These are phyloP conservation scores for Oryzias javanicus DNA, from an alignment of 2,113 vertebrate species.

Conservation along the genomic window DNA sequence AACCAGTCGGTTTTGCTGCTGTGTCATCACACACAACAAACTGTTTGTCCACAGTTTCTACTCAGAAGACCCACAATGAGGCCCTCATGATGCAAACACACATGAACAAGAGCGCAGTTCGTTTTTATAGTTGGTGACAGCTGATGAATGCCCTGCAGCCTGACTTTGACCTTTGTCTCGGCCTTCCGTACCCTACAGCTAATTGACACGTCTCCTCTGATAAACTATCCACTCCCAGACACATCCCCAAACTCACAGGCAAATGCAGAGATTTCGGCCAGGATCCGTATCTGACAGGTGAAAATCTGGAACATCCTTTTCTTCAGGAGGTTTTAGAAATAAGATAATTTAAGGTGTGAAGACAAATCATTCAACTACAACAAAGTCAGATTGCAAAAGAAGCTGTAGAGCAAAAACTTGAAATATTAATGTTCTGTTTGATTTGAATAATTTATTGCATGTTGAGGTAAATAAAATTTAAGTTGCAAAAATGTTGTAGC, in stretches of 20 bases:
- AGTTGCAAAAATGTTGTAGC: too few species aligned
- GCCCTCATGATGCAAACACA: slow-evolving; percentile 13
- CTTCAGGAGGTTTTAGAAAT: too few species aligned
- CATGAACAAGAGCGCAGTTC: slow-evolving; percentile 29
- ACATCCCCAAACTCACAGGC: slow-evolving; percentile 18
- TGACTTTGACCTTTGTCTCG: slow-evolving; percentile 57
- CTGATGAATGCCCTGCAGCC: slow-evolving; percentile 59
- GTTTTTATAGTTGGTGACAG: slow-evolving; percentile 76
- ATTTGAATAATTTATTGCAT: too few species aligned
- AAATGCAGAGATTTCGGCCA: slow-evolving; percentile 1
- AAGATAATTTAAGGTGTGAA: too few species aligned
- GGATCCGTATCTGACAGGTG: background rate
- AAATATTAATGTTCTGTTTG: too few species aligned
- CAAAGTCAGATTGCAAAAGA: too few species aligned
- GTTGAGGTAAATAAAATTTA: too few species aligned
- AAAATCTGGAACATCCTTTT: background rate
- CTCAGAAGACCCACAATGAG: slow-evolving; percentile 40
- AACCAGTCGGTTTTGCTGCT: background rate
- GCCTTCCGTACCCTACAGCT: slow-evolving; percentile 51
- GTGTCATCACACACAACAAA: slow-evolving; percentile 41
- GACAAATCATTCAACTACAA: too few species aligned
- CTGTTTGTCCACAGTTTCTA: slow-evolving; percentile 43
- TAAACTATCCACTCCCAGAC: slow-evolving; percentile 37
- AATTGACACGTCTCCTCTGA: slow-evolving; percentile 70
- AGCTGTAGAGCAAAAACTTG: too few species aligned